phyloP scores from a whole-genome alignment of 2,888 invertebrate genomes.

The Phytoseiulus persimilis region DNA sequence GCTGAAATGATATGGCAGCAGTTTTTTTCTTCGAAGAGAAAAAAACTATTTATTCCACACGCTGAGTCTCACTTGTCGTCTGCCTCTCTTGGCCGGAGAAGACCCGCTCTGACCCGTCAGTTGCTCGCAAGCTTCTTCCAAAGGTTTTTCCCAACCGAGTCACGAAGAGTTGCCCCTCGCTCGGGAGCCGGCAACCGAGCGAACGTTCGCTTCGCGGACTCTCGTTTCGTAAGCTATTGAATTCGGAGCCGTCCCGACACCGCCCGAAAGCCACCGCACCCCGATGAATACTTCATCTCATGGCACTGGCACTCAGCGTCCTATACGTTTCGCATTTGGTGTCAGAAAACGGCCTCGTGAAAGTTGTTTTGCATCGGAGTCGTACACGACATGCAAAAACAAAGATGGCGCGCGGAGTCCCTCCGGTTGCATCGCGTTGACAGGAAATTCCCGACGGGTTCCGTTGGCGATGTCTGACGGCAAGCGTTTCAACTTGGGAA shows the following conservation, averaged over 20 bases:
- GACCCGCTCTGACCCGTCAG: not conserved
- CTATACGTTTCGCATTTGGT: not conserved
- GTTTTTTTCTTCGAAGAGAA: not conserved
- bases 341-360: not conserved
- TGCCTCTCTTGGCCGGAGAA: not conserved
- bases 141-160: not conserved
- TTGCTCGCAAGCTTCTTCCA: not conserved
- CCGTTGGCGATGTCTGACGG: too few relatives aligned
- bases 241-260: not conserved
- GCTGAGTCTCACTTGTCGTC: not conserved
- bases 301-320: not conserved
- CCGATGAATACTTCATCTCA: not conserved
- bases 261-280: not conserved
- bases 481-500: too few relatives aligned
- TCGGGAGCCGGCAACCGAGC: not conserved
- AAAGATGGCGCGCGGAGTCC: too few relatives aligned
- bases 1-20: not conserved
- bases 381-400: too few relatives aligned
- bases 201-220: not conserved
- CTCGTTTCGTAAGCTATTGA: not conserved
- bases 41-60: not conserved
- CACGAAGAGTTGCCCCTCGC: not conserved
- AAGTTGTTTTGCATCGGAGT: too few relatives aligned
- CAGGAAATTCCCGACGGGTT: too few relatives aligned
- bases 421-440: too few relatives aligned